phyloP scores from a whole-genome alignment of 2,797 vertebrate species.

The Pristis pectinata region DNA sequence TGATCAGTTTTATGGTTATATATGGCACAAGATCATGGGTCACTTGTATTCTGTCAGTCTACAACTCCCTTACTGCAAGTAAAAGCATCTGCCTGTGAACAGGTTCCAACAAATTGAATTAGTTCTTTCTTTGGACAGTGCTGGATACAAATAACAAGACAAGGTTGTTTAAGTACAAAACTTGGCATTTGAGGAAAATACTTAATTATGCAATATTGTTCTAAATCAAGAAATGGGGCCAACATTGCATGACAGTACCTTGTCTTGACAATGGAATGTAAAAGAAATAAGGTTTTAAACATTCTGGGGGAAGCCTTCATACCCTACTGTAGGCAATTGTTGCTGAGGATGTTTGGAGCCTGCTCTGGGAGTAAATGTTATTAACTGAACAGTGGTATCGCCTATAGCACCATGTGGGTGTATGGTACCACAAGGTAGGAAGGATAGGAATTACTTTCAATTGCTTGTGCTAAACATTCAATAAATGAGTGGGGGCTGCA shows the following conservation, averaged over 20 bases:
- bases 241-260: background rate
- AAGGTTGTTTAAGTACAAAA: background rate
- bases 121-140: background rate
- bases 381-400: background rate
- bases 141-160: background rate
- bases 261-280: background rate
- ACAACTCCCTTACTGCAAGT: background rate
- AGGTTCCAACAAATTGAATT: background rate
- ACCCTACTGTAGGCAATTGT: background rate
- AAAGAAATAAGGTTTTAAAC: background rate
- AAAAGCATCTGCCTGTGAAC: background rate
- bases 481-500: too few relatives aligned
- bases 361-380: background rate
- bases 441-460: too few relatives aligned
- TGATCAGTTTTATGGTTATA: conserved; percentile 16
- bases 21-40: conserved; percentile 6
- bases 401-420: background rate
- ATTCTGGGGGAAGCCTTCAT: background rate
- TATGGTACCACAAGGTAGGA: background rate
- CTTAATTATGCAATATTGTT: background rate
- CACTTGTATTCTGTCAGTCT: background rate
- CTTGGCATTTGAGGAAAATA: background rate
- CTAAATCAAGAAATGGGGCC: background rate
- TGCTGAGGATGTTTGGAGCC: background rate
- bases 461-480: too few relatives aligned